Conservation (phyloP, 2,888 invertebrate species). For the Zhuqinia jingwanae region DNA sequence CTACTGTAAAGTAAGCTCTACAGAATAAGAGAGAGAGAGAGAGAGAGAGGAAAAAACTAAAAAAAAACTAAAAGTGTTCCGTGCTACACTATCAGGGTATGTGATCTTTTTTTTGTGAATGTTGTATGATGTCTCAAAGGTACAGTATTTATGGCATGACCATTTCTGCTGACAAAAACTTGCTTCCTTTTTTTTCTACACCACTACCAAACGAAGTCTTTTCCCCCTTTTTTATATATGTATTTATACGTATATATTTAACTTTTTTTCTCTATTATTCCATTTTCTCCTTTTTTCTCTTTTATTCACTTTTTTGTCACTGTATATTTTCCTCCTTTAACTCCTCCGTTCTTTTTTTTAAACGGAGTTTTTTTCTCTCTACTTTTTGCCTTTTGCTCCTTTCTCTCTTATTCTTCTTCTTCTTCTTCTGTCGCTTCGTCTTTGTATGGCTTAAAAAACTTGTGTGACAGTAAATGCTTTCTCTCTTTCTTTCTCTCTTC, state of each 20-base stretch:
- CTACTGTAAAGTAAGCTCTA: background rate
- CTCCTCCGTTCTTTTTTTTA: background rate
- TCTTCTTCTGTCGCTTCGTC: background rate
- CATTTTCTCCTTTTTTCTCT: constrained; percentile 27
- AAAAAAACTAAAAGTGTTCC: background rate
- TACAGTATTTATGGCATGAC: constrained; percentile 61
- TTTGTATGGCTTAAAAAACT: constrained; percentile 49
- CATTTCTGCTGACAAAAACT: constrained; percentile 65
- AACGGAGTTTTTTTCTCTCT: background rate
- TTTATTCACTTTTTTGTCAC: constrained; percentile 54
- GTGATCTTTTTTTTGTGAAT: constrained; percentile 32
- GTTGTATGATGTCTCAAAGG: constrained; percentile 61
- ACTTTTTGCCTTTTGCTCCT: constrained; percentile 32
- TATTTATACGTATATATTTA: no score
- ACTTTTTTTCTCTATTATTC: constrained; percentile 22
- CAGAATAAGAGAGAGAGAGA: background rate
- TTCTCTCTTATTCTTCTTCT: no score
- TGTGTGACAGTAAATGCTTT: constrained; percentile 60
- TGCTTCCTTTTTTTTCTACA: constrained; percentile 53
- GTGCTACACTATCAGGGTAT: constrained; percentile 37
- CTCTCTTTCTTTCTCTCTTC: no score
- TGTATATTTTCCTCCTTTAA: constrained; percentile 31
- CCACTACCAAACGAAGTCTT: background rate
- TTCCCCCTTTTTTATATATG: constrained; percentile 27
- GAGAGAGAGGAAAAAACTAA: no score